Conservation (phyloP, 2,113 vertebrate species). For the Dipodomys spectabilis region DNA sequence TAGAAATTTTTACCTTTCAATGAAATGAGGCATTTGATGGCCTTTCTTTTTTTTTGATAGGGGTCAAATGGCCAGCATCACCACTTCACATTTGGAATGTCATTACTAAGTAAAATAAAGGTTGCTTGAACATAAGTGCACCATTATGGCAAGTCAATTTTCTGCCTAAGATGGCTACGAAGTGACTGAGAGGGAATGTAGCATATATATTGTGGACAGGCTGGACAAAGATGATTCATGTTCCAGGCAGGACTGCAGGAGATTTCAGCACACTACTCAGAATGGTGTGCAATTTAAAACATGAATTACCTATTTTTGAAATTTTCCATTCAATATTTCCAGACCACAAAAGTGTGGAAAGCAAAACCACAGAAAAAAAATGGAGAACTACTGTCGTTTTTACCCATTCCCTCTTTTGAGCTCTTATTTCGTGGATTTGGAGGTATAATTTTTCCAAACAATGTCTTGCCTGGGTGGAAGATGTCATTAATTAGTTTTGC, state of each 20-base stretch:
- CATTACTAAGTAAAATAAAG: neutral
- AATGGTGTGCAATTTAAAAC: neutral
- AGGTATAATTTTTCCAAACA: neutral
- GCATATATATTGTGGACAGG: neutral
- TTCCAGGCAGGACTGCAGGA: neutral
- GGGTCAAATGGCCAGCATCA: neutral
- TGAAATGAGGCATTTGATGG: neutral
- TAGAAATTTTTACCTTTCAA: neutral
- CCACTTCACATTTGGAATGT: neutral
- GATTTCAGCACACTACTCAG: neutral
- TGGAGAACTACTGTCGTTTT: neutral
- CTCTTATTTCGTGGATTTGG: slow-evolving; percentile 52
- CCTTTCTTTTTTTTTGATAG: neutral
- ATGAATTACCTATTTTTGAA: neutral
- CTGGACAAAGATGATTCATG: neutral
- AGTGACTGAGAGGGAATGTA: neutral
- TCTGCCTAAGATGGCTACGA: neutral
- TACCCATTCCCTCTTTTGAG: slow-evolving; percentile 42
- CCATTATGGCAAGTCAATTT: neutral
- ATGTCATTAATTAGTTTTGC: neutral
- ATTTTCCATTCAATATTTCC: slow-evolving; percentile 15
- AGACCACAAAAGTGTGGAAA: neutral
- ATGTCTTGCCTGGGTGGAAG: neutral
- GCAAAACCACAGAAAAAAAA: neutral
- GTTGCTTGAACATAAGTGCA: neutral